phyloP scores from a whole-genome alignment of 2,888 invertebrate species.

The Saturnia pavonia region DNA sequence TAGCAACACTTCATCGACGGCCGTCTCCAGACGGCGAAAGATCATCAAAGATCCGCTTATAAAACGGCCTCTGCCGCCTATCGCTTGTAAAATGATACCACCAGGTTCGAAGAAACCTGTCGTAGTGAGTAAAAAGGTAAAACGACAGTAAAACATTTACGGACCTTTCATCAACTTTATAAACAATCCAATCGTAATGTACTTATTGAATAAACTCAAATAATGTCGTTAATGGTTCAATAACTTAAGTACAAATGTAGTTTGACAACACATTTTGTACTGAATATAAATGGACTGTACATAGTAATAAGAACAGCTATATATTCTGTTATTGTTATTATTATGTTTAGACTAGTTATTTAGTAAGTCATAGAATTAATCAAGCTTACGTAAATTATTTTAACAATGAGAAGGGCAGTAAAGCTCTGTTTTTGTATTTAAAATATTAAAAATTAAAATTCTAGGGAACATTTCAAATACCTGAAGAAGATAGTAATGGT shows the following conservation, averaged over 20 bases:
- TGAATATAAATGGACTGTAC: not conserved
- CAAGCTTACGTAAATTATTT: not conserved
- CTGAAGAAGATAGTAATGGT: constrained; percentile 66
- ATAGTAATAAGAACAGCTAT: too few species aligned
- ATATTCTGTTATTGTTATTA: not conserved
- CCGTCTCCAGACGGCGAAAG: constrained; percentile 75
- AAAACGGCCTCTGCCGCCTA: constrained; percentile 70
- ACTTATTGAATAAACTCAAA: too few species aligned
- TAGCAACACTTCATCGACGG: constrained; percentile 70
- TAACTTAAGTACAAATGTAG: not conserved
- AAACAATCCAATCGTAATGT: not conserved
- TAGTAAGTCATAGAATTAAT: not conserved
- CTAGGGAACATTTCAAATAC: constrained; percentile 47
- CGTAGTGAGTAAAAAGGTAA: constrained; percentile 63
- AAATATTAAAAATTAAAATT: constrained; percentile 24
- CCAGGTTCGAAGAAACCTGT: constrained; percentile 67
- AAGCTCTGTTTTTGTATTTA: not conserved
- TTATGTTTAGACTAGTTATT: not conserved
- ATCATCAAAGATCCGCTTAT: constrained; percentile 76
- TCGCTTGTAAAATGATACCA: constrained; percentile 73
- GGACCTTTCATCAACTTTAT: constrained; percentile 16
- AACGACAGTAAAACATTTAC: not conserved
- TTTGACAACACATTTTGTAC: not conserved
- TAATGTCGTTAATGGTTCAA: not conserved
- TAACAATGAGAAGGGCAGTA: not conserved